Conservation (phyloP, 2,888 invertebrate species). For the Phengaris arion region DNA sequence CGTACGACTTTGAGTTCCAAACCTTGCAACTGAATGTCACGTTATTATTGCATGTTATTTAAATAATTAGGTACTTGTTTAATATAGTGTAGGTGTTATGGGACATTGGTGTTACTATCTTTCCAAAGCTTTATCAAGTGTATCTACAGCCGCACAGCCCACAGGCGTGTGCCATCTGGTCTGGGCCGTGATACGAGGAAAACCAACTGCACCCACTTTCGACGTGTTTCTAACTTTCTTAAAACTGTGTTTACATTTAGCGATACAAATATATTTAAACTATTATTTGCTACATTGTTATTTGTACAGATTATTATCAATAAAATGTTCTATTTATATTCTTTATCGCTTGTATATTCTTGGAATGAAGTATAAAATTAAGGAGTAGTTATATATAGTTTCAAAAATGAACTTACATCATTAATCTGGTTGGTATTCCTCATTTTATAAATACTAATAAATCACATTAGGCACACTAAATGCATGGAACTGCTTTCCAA, state of each 20-base stretch:
- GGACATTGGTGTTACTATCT: background rate
- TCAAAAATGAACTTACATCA: constrained; percentile 50
- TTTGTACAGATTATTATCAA: background rate
- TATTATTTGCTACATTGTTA: background rate
- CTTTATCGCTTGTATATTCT: background rate
- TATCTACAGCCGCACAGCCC: background rate
- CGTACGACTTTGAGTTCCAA: background rate
- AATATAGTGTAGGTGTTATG: background rate
- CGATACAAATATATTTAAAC: background rate
- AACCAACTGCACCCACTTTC: constrained; percentile 15
- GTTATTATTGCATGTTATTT: background rate
- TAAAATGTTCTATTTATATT: background rate
- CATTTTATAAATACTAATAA: constrained; percentile 46
- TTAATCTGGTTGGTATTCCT: constrained; percentile 45
- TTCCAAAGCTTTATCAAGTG: background rate
- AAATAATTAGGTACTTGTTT: background rate
- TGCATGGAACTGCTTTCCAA: constrained; percentile 49
- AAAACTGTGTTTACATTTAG: background rate
- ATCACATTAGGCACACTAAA: constrained; percentile 15
- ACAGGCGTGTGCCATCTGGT: constrained; percentile 6
- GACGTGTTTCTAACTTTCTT: constrained; percentile 26
- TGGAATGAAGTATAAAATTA: background rate
- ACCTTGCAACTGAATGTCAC: background rate
- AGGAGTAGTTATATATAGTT: constrained; percentile 28
- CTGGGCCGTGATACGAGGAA: background rate